phyloP scores from a whole-genome alignment of 2,888 invertebrate species.

The Caenorhabditis wallacei region DNA sequence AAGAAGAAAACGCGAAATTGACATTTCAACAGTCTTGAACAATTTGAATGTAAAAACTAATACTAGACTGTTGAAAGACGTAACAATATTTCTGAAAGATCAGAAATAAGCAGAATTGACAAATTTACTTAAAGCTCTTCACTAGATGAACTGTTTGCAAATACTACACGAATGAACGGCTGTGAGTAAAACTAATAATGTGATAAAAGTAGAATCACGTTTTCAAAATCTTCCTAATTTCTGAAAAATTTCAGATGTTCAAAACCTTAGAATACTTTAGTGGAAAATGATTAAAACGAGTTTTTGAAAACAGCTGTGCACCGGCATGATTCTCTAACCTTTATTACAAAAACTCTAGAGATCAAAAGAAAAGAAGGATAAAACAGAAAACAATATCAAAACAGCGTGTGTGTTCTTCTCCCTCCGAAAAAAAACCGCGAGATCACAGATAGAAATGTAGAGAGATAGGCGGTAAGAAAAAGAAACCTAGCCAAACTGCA shows the following conservation, averaged over 20 bases:
- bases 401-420: conserved; percentile 31
- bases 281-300: background rate
- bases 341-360: background rate
- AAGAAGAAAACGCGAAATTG: conserved; percentile 7
- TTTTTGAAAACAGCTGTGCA: background rate
- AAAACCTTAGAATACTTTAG: background rate
- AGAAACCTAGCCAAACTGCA: conserved; percentile 40
- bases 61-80: too few species aligned
- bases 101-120: too few species aligned
- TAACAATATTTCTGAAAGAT: too few species aligned
- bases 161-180: too few species aligned
- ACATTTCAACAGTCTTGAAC: background rate
- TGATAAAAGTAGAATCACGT: too few species aligned
- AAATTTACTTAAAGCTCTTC: too few species aligned
- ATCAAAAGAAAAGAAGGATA: background rate
- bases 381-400: conserved; percentile 34
- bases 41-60: too few species aligned
- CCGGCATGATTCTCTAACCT: conserved; percentile 7
- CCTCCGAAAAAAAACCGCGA: conserved; percentile 13
- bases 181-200: too few species aligned
- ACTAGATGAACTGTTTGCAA: too few species aligned
- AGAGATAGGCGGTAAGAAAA: conserved; percentile 29
- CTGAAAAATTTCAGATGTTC: background rate
- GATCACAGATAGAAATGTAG: conserved; percentile 23
- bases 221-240: too few species aligned